Percentiles rank a stretch among this genome's conserved stretches.
Evolutionary conservation across 2,888 invertebrate species (phyloP).

Genomic region (Drosophila neutralis): DNA sequence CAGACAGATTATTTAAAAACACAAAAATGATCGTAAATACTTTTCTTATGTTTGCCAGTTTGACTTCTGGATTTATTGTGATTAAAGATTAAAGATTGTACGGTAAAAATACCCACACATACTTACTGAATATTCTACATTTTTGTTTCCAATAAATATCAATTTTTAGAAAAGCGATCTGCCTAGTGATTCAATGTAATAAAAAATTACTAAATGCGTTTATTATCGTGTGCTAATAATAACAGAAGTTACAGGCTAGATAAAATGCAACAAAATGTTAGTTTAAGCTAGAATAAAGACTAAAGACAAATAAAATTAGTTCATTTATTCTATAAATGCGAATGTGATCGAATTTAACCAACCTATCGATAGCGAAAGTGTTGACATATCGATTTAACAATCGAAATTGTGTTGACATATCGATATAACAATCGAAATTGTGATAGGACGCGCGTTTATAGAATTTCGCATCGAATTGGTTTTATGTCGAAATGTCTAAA

Average conservation of each 20-base stretch:
- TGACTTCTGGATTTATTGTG: not conserved
- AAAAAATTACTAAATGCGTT: not conserved
- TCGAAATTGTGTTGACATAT: not conserved
- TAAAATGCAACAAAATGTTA: too few species aligned
- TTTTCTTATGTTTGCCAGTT: not conserved
- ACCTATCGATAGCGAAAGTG: not conserved
- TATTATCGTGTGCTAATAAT: not conserved
- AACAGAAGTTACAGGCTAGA: not conserved
- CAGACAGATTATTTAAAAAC: not conserved
- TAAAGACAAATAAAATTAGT: not conserved
- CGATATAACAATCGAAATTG: not conserved
- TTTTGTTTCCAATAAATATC: not conserved
- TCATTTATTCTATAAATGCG: not conserved
- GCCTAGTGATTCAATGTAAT: not conserved
- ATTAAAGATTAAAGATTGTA: not conserved
- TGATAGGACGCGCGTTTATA: slow-evolving; percentile 2
- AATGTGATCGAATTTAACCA: not conserved
- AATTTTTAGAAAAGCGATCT: too few species aligned
- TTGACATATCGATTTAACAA: not conserved
- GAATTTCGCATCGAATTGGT: not conserved
- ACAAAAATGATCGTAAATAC: not conserved
- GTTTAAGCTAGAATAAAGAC: too few species aligned
- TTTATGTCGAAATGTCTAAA: not conserved
- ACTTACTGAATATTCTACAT: not conserved
- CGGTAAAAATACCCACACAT: not conserved